Evolutionary conservation across 2,113 vertebrate species (phyloP).

Genomic region (Oreocharis arfaki): DNA sequence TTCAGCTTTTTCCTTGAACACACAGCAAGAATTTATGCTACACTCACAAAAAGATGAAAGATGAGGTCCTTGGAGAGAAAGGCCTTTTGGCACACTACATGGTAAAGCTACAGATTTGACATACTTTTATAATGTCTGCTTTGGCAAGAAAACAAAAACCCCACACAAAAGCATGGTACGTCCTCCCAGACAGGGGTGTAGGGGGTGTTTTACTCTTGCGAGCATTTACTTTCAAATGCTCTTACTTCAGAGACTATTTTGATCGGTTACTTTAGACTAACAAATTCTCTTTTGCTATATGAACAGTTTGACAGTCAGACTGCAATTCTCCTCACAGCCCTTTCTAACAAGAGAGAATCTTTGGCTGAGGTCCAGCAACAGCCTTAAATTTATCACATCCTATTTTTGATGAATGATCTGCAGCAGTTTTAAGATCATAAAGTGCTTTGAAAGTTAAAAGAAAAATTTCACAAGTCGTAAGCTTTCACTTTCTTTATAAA

Average conservation of each 20-base stretch:
- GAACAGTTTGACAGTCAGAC: conserved; percentile 23
- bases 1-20: conserved; percentile 73
- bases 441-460: conserved; percentile 1
- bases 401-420: not conserved
- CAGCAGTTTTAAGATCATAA: conserved; percentile 15
- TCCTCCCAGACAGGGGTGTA: conserved; percentile 23
- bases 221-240: conserved; percentile 57
- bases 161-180: conserved; percentile 51
- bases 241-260: conserved; percentile 54
- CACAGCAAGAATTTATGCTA: conserved; percentile 75
- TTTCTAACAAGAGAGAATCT: conserved; percentile 24
- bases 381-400: not conserved
- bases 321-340: not conserved
- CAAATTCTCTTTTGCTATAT: conserved; percentile 47
- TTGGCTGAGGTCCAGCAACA: conserved; percentile 26
- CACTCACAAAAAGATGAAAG: conserved; percentile 75
- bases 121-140: conserved; percentile 67
- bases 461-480: not conserved
- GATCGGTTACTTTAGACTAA: conserved; percentile 62
- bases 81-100: conserved; percentile 71
- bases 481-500: not conserved
- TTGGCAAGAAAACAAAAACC: conserved; percentile 56
- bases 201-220: not conserved
- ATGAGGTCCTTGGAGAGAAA: conserved; percentile 73
- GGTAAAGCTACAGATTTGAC: conserved; percentile 71